Base-by-base conservation (phyloP, 2,113 vertebrate genomes). In the Zeus faber region DNA sequence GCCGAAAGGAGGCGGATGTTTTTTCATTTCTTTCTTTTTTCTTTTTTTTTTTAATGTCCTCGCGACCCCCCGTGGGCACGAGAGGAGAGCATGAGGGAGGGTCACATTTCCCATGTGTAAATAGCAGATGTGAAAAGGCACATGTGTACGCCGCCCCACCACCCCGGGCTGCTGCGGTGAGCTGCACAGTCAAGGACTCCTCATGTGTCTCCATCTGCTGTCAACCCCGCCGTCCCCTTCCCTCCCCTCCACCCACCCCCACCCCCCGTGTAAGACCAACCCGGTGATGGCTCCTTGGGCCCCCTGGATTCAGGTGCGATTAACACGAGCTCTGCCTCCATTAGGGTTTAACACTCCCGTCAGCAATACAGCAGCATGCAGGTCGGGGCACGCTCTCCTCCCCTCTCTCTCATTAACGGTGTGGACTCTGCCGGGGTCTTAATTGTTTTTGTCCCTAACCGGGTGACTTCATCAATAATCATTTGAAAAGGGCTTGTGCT, bases 361-460 rank as follows among this genome's bases (percentile, higher is more conserved):
- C 81, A 82, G 77, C 79, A 74, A 70, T 40, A 61, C 23, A 41
- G 66, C 53, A n/a, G n/a, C n/a, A 14, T 63, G 57, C 82, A 68
- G 66, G 82, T 62, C 67, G 50, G 21, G 66, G 72, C 85, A 74
- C 3, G 76, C 72, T 62, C 26, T 29, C 14, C n/a, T 10, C 11
- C 13, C 74, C 74, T 62, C 26, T 35, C 13, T 47, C 81, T 83
- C 84, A 83, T 87, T 87, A 87, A 74, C 7, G 16, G 58, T 57
- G 76, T 73, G 72, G 75, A 85, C 81, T 80, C 67, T 62, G 80
- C 70, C 80, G 70, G 72, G 57, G 53, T 67, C 79, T 58, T 87
- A 82, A 87, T 84, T 85, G 80, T 85, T 85, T 83, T 79, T 83
- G 74, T 82, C 72, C 81, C 85, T 82, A 80, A 84, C 76, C 71